Evolutionary conservation across 2,113 vertebrate genomes (phyloP).

Genomic region (Psammodynastes pulverulentus): DNA sequence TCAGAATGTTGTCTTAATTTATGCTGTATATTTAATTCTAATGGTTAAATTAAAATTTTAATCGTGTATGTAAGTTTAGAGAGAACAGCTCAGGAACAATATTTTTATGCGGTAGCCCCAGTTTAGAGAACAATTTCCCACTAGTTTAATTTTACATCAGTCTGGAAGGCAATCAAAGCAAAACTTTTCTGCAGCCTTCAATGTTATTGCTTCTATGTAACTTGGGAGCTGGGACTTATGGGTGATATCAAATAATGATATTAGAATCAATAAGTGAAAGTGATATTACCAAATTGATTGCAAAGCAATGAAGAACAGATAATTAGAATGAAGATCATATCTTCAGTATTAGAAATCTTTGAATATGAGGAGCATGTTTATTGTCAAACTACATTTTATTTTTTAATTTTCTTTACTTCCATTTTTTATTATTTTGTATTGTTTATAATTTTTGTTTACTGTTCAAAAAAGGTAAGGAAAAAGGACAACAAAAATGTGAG

Average conservation of each 20-base stretch:
- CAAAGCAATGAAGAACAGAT: not conserved
- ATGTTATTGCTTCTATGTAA: not conserved
- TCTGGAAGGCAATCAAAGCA: not conserved
- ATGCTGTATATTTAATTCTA: not conserved
- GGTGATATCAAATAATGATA: not conserved
- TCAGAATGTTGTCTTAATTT: not conserved
- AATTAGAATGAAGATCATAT: not conserved
- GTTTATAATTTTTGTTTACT: not conserved
- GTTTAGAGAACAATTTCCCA: not conserved
- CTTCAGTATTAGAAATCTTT: not conserved
- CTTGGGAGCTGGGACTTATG: not conserved
- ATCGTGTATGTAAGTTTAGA: not conserved
- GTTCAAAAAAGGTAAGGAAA: not conserved
- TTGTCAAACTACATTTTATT: not conserved
- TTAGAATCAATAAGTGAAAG: not conserved
- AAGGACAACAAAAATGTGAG: not conserved
- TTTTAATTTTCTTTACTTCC: not conserved
- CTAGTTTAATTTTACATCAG: not conserved
- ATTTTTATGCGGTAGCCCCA: not conserved
- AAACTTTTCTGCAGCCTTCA: not conserved
- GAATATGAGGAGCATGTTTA: not conserved
- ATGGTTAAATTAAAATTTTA: not conserved
- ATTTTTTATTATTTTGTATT: not conserved
- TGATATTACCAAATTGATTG: not conserved
- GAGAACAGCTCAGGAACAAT: not conserved